Evolutionary conservation across 2,113 vertebrate genomes (phyloP), one percentile per base, ranked within the genome.

Genomic region (Lucifuga dentata): DNA sequence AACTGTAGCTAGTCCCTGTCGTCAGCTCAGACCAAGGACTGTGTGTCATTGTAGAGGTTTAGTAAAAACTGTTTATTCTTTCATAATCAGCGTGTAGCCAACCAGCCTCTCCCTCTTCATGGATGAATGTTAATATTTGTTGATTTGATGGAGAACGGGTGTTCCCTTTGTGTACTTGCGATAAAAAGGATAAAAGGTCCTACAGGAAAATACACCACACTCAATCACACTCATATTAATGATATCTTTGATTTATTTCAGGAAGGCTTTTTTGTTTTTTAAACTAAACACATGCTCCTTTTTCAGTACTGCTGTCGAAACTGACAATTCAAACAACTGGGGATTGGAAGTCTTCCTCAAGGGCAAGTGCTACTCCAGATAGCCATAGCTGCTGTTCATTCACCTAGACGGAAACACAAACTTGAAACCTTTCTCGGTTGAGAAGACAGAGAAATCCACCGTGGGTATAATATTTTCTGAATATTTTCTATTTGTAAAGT

Each of bases 71-170:
- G 26, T 68, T 51, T 7, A 45, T 6, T 2, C 1, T 32, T 11
- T 36, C 8, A 0, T 62, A 41, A 76, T 77, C 52, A 45, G 49
- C 15, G 12, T 12, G 53, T 50, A 32, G 5, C 57, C 3, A 40
- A 16, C 41, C 39, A 5, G 24, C 53, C 55, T 35, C 24, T 68
- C 67, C 36, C 49, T 61, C n/a, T 5, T 4, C 26, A 21, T 26
- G 19, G 17, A 45, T 15, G 9, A 41, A 44, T 57, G 66, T 59
- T 61, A 69, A 80, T 81, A 78, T 86, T 78, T 80, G 41, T 64
- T 55, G 58, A 53, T 59, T 19, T 38, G 17, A 5, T 40, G 12
- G 40, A 62, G 12, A 58, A 32, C 6, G 11, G 24, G 16, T 0
- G 33, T 69, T 73, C 55, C 11, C 40, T 65, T 52, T 5, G 0